Evolutionary conservation across 1,140 invertebrate species (phyloP).

Genomic region (Phortica variegata): DNA sequence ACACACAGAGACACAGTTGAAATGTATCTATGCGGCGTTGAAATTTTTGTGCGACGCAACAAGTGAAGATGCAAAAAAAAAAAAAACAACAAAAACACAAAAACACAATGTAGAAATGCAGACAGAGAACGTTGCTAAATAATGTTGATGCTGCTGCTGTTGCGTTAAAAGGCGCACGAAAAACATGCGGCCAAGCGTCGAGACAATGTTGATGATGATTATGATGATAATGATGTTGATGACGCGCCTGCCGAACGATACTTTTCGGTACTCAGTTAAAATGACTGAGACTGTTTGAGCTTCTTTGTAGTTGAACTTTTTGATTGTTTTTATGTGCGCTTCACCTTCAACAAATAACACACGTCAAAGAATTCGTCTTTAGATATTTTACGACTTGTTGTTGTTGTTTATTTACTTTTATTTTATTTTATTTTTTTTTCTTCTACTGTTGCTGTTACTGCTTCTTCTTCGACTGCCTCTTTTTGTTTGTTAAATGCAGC

Average conservation of each 20-base stretch:
- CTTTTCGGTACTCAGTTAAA: no score
- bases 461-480: slow-evolving; percentile 4
- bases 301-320: slow-evolving; percentile 13
- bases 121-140: slow-evolving; percentile 32
- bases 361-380: no score
- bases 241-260: no score
- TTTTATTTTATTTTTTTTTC: slow-evolving; percentile 16
- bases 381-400: slow-evolving; percentile 14
- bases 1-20: no score
- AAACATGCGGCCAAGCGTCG: no score
- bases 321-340: slow-evolving; percentile 22
- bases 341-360: no score
- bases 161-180: no score
- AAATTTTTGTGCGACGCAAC: slow-evolving; percentile 25
- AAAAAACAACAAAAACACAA: slow-evolving; percentile 31
- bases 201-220: no score
- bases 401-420: slow-evolving; percentile 43
- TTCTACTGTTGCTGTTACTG: neutral
- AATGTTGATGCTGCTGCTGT: slow-evolving; percentile 14
- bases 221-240: no score
- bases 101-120: slow-evolving; percentile 43
- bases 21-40: no score
- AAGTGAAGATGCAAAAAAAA: slow-evolving; percentile 35
- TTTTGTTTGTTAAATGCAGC: neutral
- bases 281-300: no score